Evolutionary conservation across 1,140 invertebrate genomes (phyloP).

Genomic region (Paralvinella palmiformis): DNA sequence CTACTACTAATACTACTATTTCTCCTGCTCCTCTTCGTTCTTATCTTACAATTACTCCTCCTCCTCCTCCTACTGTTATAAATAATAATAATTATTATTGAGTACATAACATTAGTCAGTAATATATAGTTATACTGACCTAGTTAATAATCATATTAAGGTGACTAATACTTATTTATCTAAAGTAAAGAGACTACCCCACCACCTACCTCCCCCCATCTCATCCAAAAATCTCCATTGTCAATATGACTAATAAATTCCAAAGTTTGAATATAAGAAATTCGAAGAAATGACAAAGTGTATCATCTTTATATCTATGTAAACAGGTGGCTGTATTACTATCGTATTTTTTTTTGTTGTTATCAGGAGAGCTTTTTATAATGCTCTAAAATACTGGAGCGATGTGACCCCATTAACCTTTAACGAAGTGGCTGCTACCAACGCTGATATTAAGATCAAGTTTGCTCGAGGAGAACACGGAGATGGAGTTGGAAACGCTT

Average conservation of each 20-base stretch:
- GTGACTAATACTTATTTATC: not conserved
- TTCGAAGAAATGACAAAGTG: not conserved
- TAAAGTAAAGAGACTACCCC: not conserved
- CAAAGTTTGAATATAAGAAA: not conserved
- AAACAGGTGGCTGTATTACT: not conserved
- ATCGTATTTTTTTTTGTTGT: not conserved
- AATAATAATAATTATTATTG: no score
- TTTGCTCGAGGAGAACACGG: constrained; percentile 11
- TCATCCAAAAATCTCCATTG: not conserved
- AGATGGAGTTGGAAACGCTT: constrained; percentile 15
- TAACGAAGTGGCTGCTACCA: not conserved
- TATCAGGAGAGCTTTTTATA: constrained; percentile 6
- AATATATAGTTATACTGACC: no score
- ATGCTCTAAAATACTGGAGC: constrained; percentile 18
- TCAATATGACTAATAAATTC: not conserved
- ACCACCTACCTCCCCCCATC: not conserved
- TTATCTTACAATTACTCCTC: no score
- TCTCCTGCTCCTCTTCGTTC: no score
- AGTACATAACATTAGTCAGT: no score
- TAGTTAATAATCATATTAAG: no score
- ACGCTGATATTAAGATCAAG: constrained; percentile 14
- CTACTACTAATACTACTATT: no score
- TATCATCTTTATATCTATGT: not conserved
- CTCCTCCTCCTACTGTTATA: no score
- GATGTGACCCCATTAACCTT: constrained; percentile 14